Percentiles rank a stretch among this genome's conserved stretches.
phyloP scores from a whole-genome alignment of 2,888 invertebrate species.

The Laspeyria flexula region DNA sequence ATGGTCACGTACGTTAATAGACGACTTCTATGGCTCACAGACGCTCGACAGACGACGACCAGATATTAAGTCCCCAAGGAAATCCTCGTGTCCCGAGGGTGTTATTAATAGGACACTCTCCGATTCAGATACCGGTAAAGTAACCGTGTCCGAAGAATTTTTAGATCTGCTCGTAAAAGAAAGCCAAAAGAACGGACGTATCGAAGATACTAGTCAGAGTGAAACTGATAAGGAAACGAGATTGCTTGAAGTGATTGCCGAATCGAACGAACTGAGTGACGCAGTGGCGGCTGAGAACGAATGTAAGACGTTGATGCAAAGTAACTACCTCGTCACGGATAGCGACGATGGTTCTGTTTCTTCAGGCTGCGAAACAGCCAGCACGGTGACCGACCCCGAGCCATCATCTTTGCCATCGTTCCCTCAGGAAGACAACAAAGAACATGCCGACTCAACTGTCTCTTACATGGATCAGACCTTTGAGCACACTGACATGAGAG shows the following conservation, averaged over 20 bases:
- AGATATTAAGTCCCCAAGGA: constrained; percentile 72
- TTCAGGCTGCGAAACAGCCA: constrained; percentile 93
- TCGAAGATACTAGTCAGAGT: constrained; percentile 66
- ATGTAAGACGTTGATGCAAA: constrained; percentile 67
- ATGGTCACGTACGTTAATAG: constrained; percentile 60
- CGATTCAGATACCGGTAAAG: constrained; percentile 55
- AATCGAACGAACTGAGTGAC: constrained; percentile 68
- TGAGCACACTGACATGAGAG: constrained; percentile 49
- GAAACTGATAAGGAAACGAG: constrained; percentile 56
- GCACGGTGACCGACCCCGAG: constrained; percentile 88
- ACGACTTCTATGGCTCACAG: constrained; percentile 83
- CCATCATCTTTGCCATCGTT: constrained; percentile 79
- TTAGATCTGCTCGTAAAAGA: constrained; percentile 67
- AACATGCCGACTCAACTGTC: constrained; percentile 72
- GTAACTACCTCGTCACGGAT: constrained; percentile 87
- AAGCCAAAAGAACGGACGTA: constrained; percentile 53
- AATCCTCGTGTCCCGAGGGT: constrained; percentile 78
- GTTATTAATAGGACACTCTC: constrained; percentile 69
- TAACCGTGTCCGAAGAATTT: constrained; percentile 63
- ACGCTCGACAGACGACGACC: constrained; percentile 86
- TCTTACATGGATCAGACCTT: constrained; percentile 53
- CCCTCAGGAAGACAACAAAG: constrained; percentile 73
- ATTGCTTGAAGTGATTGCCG: constrained; percentile 69
- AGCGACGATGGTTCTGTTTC: constrained; percentile 92
- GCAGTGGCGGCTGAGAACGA: constrained; percentile 51